phyloP scores from a whole-genome alignment of 2,888 invertebrate genomes.

The Plemyria rubiginata region DNA sequence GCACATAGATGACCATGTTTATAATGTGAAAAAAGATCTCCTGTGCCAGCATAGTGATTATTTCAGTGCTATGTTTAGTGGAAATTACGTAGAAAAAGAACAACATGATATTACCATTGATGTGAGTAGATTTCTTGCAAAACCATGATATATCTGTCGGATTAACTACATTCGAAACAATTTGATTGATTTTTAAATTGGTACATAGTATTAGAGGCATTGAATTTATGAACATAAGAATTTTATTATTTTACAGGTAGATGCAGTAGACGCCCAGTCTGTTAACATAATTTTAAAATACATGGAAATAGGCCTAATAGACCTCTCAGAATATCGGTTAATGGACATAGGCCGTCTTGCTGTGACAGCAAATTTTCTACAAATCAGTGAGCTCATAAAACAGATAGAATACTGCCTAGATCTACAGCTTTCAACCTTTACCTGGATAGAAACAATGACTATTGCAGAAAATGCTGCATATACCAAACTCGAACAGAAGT shows the following conservation, averaged over 20 bases:
- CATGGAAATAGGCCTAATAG: conserved; percentile 68
- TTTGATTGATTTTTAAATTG: background rate
- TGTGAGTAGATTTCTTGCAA: conserved; percentile 62
- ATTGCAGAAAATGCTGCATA: conserved; percentile 67
- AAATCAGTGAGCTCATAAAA: conserved; percentile 70
- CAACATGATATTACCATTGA: conserved; percentile 67
- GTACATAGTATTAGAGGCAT: too few relatives aligned
- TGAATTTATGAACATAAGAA: background rate
- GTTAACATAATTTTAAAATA: conserved; percentile 68
- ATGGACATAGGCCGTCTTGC: conserved; percentile 61
- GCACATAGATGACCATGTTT: conserved; percentile 61
- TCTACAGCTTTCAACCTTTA: conserved; percentile 54
- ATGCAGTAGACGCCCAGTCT: conserved; percentile 61
- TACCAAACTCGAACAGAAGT: conserved; percentile 55
- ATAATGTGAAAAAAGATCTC: conserved; percentile 61
- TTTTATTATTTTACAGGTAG: conserved; percentile 55
- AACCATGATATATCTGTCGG: too few relatives aligned
- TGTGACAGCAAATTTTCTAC: conserved; percentile 69
- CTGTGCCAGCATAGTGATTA: conserved; percentile 75
- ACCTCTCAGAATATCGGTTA: conserved; percentile 61
- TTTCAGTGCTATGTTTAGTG: conserved; percentile 79
- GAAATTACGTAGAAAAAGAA: conserved; percentile 69
- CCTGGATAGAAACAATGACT: conserved; percentile 65
- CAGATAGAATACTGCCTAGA: conserved; percentile 70
- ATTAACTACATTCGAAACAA: too few relatives aligned